Conservation (phyloP, 2,888 invertebrate species). For the Cenopis cana region DNA sequence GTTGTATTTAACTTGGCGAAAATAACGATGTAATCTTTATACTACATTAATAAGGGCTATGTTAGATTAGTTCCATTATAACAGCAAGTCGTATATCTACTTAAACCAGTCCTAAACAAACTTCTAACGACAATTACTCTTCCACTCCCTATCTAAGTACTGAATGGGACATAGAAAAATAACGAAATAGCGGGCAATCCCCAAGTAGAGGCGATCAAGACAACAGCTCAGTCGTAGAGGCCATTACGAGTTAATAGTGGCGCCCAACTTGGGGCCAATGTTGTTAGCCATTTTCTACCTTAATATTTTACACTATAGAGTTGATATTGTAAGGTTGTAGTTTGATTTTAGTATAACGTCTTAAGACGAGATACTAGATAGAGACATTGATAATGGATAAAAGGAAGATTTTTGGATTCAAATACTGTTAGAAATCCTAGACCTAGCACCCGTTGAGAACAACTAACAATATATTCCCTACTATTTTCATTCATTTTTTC, state of each 20-base stretch:
- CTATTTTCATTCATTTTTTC: no score
- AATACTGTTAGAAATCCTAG: background rate
- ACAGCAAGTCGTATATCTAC: slow-evolving; percentile 2
- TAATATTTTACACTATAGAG: background rate
- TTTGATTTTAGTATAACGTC: background rate
- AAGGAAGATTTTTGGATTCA: slow-evolving; percentile 6
- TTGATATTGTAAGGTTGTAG: background rate
- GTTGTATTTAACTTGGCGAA: background rate
- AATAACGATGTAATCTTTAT: background rate
- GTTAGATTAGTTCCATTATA: background rate
- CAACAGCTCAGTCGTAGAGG: slow-evolving; percentile 18
- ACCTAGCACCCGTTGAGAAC: background rate
- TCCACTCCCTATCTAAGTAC: slow-evolving; percentile 10
- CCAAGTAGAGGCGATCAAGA: slow-evolving; percentile 21
- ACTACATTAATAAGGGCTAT: background rate
- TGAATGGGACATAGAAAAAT: slow-evolving; percentile 24
- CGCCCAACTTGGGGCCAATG: slow-evolving; percentile 16
- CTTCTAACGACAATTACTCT: slow-evolving; percentile 10
- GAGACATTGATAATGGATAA: slow-evolving; percentile 1
- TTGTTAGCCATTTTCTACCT: background rate
- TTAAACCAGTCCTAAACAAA: background rate
- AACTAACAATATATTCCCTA: background rate
- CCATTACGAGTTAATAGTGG: slow-evolving; percentile 32
- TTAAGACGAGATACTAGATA: slow-evolving; percentile 18
- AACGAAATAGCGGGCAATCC: slow-evolving; percentile 24